Base-by-base conservation (phyloP, 2,888 invertebrate genomes). In the Chydorus sphaericus region DNA sequence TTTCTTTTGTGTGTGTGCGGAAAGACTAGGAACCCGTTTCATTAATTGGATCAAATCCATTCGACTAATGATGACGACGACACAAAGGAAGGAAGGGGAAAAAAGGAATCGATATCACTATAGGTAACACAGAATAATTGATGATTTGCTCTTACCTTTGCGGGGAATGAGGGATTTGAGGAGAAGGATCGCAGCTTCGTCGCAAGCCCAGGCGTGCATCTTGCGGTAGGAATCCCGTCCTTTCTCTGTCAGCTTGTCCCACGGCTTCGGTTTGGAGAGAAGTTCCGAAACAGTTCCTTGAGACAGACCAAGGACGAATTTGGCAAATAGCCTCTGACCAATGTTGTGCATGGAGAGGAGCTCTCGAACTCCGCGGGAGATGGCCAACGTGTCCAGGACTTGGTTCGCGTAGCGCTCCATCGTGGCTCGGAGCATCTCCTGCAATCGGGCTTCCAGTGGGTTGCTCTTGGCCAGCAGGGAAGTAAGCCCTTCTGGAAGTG, bases 181-280 rank as follows among this genome's bases (percentile, higher is more conserved):
- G 65, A 96, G 83, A 78, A 92, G 80, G 67, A 98, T 90, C 66
- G 97, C 94, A 67, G 87, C 85, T 69, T 96, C 94, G 75, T 97
- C 97, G 71, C 88, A 88, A 63, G 96, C 92, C 98, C 98, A 98
- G 66, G 92, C 92, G 75, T 96, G 93, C 93, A 98, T 98, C 75
- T 97, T 96, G 67, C 98, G 78, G 75, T 98, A 98, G 65, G 96
- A 96, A 75, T 98, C 98, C 56, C 97, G 78, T 33, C 98, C 98
- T 72, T 98, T 98, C 75, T 98, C 98, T 58, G 98, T 98, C 68
- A 98, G 77, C 74, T 97, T 97, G 75, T 96, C 94, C 98, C 98
- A 98, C 14, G 94, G 94, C 70, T 98, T 96, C 56, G 98, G 98
- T 70, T 98, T 98, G 63, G 96, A 96, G 60, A 98, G 78, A 66